Conservation (phyloP, 2,113 vertebrate species). For the Cavia aperea region DNA sequence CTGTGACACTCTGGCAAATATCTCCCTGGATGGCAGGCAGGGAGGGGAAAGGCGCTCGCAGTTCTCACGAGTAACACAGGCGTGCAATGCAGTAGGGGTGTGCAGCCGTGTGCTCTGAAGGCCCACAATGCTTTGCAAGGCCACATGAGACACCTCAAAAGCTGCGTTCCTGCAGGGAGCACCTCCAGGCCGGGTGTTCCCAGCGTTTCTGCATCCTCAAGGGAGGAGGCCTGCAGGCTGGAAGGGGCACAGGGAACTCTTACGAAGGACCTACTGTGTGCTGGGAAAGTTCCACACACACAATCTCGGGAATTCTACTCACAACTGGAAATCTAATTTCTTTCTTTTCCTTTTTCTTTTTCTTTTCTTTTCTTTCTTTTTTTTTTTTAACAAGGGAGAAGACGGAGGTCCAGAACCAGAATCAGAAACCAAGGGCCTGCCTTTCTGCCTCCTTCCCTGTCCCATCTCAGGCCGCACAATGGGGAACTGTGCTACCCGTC, state of each 20-base stretch:
- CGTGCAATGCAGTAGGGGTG: background rate
- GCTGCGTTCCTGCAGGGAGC: background rate
- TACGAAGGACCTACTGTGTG: background rate
- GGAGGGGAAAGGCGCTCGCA: rapidly evolving
- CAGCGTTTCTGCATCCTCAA: background rate
- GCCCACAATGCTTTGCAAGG: background rate
- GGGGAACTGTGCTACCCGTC: background rate
- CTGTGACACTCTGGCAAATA: background rate
- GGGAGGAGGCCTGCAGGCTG: rapidly evolving
- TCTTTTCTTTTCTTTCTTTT: background rate
- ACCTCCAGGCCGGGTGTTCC: background rate
- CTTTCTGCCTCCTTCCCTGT: rapidly evolving
- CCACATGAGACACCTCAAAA: background rate
- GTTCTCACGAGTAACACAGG: rapidly evolving
- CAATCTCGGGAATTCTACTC: background rate
- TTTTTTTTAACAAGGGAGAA: background rate
- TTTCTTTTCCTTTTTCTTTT: background rate
- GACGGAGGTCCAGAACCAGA: background rate
- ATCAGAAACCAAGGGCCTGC: rapidly evolving
- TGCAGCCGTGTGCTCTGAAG: background rate
- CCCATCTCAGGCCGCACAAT: background rate
- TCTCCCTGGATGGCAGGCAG: background rate
- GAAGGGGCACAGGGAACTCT: no score
- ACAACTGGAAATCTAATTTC: no score
- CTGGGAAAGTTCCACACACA: rapidly evolving